Base-by-base conservation (phyloP, 2,888 invertebrate genomes). In the Phyto melanocephala region DNA sequence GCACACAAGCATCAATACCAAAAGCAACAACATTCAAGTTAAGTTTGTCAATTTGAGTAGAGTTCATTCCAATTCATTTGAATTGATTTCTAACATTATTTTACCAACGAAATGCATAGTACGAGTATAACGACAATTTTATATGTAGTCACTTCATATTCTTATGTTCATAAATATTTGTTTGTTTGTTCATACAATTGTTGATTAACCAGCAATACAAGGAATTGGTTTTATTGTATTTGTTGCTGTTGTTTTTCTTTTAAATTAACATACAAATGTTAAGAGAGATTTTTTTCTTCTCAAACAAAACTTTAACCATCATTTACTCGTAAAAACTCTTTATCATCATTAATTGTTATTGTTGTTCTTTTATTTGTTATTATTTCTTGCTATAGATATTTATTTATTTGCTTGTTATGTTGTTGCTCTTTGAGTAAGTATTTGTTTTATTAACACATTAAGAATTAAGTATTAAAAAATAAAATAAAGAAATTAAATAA, bases 181-280 rank as follows among this genome's bases (percentile, higher is more conserved):
- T 62, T 45, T 28, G 28, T 62, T 62, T 67, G n/a, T 28, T 6
- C 11, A 15, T 56, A 58, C 33, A 50, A 6, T 28, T 47, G 56
- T 56, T 33, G n/a, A 17, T 33, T 68, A 50, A 13, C 17, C 45
- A 22, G 10, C 8, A 47, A 35, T 65, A 65, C 24, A 65, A 56
- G 37, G 45, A 65, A 75, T 75, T 47, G 62, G 5, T 40, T n/a
- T 63, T 24, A 13, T 42, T 28, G 24, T 6, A 28, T 28, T 28
- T 28, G 5, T 45, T 47, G 35, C 10, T 28, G 11, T 47, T 75
- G 47, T 75, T 58, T 17, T 58, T 56, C 37, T 47, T 65, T 58
- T 13, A 67, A 75, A 75, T 75, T 75, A 75, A 40, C 75, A 75
- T 47, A 47, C 47, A 67, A 75, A 37, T 75, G 75, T 47, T 67